phyloP scores from a whole-genome alignment of 2,797 vertebrate genomes.

The Neostethus bicornis region DNA sequence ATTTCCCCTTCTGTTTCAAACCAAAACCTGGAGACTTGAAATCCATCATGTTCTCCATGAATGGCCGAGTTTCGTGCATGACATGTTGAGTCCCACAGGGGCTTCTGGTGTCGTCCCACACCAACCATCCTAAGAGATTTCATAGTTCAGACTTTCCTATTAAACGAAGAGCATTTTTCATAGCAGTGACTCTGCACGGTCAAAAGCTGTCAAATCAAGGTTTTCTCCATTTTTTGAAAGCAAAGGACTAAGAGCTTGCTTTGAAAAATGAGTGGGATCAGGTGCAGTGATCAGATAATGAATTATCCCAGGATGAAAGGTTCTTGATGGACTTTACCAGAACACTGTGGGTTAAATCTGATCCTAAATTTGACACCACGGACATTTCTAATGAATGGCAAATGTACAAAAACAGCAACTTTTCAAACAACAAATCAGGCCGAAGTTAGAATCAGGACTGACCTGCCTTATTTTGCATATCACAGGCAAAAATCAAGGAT shows the following conservation, averaged over 20 bases:
- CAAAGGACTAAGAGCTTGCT: conserved; percentile 27
- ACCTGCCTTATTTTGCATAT: neutral
- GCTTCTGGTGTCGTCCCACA: conserved; percentile 31
- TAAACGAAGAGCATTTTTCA: conserved; percentile 57
- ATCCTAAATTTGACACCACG: conserved; percentile 5
- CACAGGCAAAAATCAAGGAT: neutral
- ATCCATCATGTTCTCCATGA: conserved; percentile 60
- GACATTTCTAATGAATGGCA: neutral
- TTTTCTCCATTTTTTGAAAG: conserved; percentile 34
- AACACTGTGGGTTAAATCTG: conserved; percentile 5
- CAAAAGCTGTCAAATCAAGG: conserved; percentile 28
- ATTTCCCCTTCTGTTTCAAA: conserved; percentile 33
- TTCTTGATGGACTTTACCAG: conserved; percentile 7
- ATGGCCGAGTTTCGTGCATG: conserved; percentile 34
- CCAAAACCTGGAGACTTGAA: conserved; percentile 39
- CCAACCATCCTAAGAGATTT: conserved; percentile 37
- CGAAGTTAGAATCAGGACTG: neutral
- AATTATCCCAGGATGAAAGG: conserved; percentile 14
- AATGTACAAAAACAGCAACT: neutral
- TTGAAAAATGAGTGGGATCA: conserved; percentile 12
- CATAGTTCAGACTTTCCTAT: conserved; percentile 46
- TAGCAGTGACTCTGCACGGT: conserved; percentile 29
- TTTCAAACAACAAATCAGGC: conserved; percentile 4
- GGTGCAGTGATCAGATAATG: conserved; percentile 10
- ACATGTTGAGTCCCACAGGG: conserved; percentile 42